Percentiles rank a stretch among this genome's conserved stretches.
These are phyloP conservation scores for Falcaria lacertinaria DNA, from an alignment of 2,888 invertebrate genomes.

Conservation along the genomic window DNA sequence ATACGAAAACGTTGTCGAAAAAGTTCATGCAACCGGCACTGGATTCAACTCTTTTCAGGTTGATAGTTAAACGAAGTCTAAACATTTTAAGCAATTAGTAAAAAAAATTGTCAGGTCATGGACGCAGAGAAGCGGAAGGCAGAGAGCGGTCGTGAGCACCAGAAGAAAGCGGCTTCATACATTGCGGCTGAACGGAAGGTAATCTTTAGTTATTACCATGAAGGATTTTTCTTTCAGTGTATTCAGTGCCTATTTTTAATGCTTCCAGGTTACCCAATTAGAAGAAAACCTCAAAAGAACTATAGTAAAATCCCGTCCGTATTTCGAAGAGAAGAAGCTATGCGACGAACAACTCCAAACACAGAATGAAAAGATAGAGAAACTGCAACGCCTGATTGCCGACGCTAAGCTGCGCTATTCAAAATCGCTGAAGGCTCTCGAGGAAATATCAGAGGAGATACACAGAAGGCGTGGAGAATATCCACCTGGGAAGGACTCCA, in stretches of 20 bases:
- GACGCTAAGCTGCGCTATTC: slow-evolving; percentile 90
- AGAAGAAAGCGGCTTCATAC: slow-evolving; percentile 88
- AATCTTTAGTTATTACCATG: slow-evolving; percentile 7
- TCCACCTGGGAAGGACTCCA: slow-evolving; percentile 62
- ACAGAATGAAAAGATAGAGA: slow-evolving; percentile 91
- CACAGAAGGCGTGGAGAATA: slow-evolving; percentile 84
- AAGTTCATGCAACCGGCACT: too few relatives aligned
- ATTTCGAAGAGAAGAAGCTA: slow-evolving; percentile 93
- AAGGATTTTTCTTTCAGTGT: too few relatives aligned
- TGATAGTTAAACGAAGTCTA: too few relatives aligned
- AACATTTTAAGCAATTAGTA: too few relatives aligned
- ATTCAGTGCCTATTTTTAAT: too few relatives aligned
- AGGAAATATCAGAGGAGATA: slow-evolving; percentile 95
- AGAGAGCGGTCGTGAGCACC: slow-evolving; percentile 93
- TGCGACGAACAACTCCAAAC: slow-evolving; percentile 92
- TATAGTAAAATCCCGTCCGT: slow-evolving; percentile 92
- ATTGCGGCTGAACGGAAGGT: slow-evolving; percentile 90
- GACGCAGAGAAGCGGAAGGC: slow-evolving; percentile 95
- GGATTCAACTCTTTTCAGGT: too few relatives aligned
- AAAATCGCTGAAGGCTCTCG: slow-evolving; percentile 89
- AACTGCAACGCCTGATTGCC: slow-evolving; percentile 88
- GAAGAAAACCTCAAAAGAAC: slow-evolving; percentile 90
- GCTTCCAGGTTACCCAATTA: slow-evolving; percentile 84
- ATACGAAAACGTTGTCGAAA: too few relatives aligned
- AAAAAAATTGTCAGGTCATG: slow-evolving; percentile 92